Evolutionary conservation across 1,140 invertebrate species (phyloP).

Genomic region (Galleria mellonella): DNA sequence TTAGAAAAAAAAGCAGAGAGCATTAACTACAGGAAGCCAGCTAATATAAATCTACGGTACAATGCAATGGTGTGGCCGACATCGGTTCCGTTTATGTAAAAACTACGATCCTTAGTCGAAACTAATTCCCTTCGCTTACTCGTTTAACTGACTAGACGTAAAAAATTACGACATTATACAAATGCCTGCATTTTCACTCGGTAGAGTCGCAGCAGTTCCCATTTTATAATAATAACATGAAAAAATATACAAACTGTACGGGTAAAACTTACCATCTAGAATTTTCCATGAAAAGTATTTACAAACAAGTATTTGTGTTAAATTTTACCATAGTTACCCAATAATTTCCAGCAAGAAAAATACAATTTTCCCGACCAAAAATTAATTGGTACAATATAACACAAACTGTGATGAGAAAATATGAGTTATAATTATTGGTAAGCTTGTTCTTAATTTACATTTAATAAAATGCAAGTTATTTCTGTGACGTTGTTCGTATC

Average conservation of each 20-base stretch:
- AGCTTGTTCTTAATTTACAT: not conserved
- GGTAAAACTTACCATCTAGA: conserved; percentile 46
- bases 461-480: too few relatives aligned
- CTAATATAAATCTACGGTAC: conserved; percentile 14
- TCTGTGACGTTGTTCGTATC: too few relatives aligned
- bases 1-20: conserved; percentile 6
- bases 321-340: conserved; percentile 18
- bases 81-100: conserved; percentile 22
- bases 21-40: conserved; percentile 30
- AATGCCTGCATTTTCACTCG: conserved; percentile 51
- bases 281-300: conserved; percentile 36
- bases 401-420: not conserved
- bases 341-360: conserved; percentile 21
- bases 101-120: conserved; percentile 25
- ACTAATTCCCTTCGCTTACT: conserved; percentile 29
- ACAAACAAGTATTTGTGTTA: conserved; percentile 15
- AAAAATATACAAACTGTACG: conserved; percentile 65
- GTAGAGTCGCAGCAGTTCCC: conserved; percentile 35
- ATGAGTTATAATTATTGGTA: not conserved
- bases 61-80: conserved; percentile 15
- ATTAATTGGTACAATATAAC: not conserved
- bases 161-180: conserved; percentile 44
- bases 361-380: conserved; percentile 25
- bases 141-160: conserved; percentile 63
- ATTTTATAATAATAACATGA: conserved; percentile 38